Evolutionary conservation across 1,140 invertebrate species (phyloP), one percentile per base, ranked within the genome.

Genomic region (Bathynomus jamesi): DNA sequence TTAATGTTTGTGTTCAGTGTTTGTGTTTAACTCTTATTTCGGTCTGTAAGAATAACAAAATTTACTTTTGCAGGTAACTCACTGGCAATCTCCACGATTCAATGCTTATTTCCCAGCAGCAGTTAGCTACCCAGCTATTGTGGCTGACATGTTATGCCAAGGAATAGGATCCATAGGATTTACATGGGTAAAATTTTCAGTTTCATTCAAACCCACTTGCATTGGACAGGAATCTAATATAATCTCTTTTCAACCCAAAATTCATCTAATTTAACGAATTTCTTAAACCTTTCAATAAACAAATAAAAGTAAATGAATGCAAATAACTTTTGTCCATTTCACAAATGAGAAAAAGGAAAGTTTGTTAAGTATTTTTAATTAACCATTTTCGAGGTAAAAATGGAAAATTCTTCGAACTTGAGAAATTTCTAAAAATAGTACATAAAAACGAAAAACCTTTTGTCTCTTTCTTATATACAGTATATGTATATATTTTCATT

Each of bases 41-140:
- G n/a, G n/a, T n/a, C n/a, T n/a, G 46, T 13, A 53, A 53, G 21
- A 11, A 53, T 53, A 63, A 28, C 7, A 24, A 24, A 28, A 8
- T 63, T 8, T 63, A 30, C 21, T 66, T 7, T 66, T 40, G 13
- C 80, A 91, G 90, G 87, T 92, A 65, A 98, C 96, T 0, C 95
- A 99, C 82, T 99, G 97, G 97, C 95, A 98, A 82, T 96, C 99
- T 87, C 96, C 97, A 0, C 84, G 94, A 67, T 99, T 99, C 83
- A 96, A 99, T 82, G 97, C 96, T 0, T 99, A 99, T 81, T 99
- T 99, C 81, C 97, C 96, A 2, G 89, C 96, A 0, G 96, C 96
- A 25, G 98, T 98, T 84, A 96, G 92, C 0, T 99, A 90, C 81
- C 96, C 96, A 1, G 97, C 96, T 0, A 96, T 99, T 68, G 83